These are phyloP conservation scores for Eristalinus aeneus DNA, from an alignment of 2,888 invertebrate species.

Conservation along the genomic window DNA sequence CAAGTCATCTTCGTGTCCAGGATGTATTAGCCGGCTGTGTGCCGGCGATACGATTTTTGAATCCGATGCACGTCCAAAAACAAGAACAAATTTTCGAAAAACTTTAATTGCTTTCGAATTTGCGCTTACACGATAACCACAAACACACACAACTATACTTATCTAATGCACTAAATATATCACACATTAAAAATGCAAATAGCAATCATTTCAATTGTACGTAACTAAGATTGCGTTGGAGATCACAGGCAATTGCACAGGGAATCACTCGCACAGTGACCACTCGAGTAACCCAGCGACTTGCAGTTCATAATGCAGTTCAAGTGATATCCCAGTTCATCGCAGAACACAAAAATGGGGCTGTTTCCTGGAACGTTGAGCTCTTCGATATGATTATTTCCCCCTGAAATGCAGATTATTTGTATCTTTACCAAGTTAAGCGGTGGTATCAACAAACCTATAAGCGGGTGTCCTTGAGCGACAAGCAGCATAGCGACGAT, in stretches of 20 bases:
- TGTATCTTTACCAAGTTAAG: conserved; percentile 3
- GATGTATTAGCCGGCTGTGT: not conserved
- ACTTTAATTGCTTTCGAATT: conserved; percentile 5
- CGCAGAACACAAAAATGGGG: conserved; percentile 73
- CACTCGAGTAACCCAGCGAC: conserved; percentile 72
- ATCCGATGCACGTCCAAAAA: conserved; percentile 14
- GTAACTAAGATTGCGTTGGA: conserved; percentile 23
- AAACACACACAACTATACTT: not conserved
- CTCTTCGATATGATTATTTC: conserved; percentile 73
- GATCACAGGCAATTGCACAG: conserved; percentile 72
- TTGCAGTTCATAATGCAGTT: conserved; percentile 74
- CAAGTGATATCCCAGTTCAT: conserved; percentile 74
- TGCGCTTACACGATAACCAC: not conserved
- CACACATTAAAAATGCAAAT: conserved; percentile 38
- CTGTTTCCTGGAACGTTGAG: conserved; percentile 67
- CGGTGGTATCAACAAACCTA: conserved; percentile 32
- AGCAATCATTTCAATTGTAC: conserved; percentile 29
- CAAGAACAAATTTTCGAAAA: not conserved
- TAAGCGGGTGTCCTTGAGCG: conserved; percentile 43
- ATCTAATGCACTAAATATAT: conserved; percentile 26
- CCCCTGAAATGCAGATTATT: conserved; percentile 54
- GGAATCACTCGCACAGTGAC: conserved; percentile 74
- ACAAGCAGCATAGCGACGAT: conserved; percentile 5
- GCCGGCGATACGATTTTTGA: not conserved
- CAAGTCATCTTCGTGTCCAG: conserved; percentile 26